Evolutionary conservation across 2,797 vertebrate species (phyloP).

Genomic region (Rhinogobio ventralis): DNA sequence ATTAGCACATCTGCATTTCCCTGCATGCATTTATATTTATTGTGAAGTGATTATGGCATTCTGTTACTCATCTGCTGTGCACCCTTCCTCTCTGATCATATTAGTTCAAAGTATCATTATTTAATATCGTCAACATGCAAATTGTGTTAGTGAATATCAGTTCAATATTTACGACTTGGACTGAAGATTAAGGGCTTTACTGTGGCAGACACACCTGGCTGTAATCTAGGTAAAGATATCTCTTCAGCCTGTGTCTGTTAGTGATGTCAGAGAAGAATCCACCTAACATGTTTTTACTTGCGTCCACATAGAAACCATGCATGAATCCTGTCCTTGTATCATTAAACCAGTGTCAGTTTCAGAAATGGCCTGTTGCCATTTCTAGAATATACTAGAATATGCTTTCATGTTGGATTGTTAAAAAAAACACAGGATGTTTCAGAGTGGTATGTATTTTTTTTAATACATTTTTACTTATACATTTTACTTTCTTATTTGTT

Average conservation of each 20-base stretch:
- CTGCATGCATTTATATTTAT: constrained; percentile 29
- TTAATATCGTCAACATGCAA: background rate
- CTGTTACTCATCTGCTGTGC: constrained; percentile 29
- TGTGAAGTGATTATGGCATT: constrained; percentile 40
- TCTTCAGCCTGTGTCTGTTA: background rate
- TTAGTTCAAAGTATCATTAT: constrained; percentile 24
- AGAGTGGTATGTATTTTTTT: no score
- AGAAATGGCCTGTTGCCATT: background rate
- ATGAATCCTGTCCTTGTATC: background rate
- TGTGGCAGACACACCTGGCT: background rate
- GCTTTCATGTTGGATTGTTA: no score
- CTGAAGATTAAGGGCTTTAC: background rate
- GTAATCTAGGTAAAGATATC: background rate
- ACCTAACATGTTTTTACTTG: background rate
- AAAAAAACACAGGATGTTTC: no score
- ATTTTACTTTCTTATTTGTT: no score
- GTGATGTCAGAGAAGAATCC: background rate
- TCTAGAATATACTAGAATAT: no score
- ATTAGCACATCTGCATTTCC: constrained; percentile 34
- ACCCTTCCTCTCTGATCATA: constrained; percentile 33
- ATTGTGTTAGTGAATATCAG: constrained; percentile 10
- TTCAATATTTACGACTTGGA: background rate
- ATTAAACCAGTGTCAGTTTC: background rate
- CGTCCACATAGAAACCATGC: background rate
- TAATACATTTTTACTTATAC: no score